phyloP scores from a whole-genome alignment of 2,113 vertebrate species.

The Cardinalis cardinalis region DNA sequence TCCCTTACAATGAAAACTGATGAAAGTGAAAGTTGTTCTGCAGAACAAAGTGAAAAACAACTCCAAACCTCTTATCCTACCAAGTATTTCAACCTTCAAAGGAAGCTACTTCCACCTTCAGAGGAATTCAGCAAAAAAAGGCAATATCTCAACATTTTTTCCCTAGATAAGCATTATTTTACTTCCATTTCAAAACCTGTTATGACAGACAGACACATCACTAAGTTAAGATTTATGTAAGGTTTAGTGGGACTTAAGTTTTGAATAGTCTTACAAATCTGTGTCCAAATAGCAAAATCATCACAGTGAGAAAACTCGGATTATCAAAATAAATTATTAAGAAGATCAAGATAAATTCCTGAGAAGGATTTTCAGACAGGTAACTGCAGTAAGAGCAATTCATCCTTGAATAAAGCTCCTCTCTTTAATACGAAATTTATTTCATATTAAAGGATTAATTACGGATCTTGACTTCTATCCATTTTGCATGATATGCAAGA shows the following conservation, averaged over 20 bases:
- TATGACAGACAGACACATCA: neutral
- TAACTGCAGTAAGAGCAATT: neutral
- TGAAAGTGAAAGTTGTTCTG: neutral
- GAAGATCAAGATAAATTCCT: neutral
- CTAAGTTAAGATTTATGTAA: neutral
- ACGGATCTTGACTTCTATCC: neutral
- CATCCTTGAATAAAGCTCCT: neutral
- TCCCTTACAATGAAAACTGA: neutral
- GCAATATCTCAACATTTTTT: fast-evolving
- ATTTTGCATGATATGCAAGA: neutral
- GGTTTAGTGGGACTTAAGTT: neutral
- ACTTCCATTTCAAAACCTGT: neutral
- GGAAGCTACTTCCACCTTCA: neutral
- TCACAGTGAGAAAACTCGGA: neutral
- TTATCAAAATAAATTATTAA: neutral
- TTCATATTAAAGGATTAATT: neutral
- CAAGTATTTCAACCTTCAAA: neutral
- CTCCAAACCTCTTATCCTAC: neutral
- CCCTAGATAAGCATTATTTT: neutral
- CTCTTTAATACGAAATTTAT: neutral
- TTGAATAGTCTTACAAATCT: neutral
- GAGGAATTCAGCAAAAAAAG: neutral
- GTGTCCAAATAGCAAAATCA: neutral
- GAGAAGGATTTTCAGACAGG: neutral
- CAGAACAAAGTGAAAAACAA: neutral